These are phyloP conservation scores for Cephus nigrinus DNA, from an alignment of 2,888 invertebrate species.

Conservation along the genomic window DNA sequence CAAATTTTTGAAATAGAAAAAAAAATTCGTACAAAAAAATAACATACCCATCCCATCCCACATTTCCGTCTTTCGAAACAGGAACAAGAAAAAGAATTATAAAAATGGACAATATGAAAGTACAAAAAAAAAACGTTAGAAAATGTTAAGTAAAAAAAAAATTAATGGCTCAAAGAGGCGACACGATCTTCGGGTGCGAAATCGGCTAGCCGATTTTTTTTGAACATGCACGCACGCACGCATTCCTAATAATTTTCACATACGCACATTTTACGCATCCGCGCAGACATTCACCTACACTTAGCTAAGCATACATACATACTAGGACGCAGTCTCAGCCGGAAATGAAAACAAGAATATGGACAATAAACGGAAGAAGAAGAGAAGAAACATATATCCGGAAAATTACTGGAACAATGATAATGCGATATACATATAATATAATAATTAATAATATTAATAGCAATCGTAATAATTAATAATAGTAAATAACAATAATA, in stretches of 20 bases:
- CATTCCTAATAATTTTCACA: conserved; percentile 15
- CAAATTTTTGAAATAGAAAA: neutral
- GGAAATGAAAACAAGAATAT: neutral
- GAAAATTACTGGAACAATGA: conserved; percentile 54
- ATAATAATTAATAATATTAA: conserved; percentile 44
- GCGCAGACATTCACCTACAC: conserved; percentile 23
- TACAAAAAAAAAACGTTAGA: neutral
- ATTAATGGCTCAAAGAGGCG: conserved; percentile 12
- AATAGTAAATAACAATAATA: conserved; percentile 64
- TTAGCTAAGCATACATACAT: neutral
- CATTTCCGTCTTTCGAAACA: conserved; percentile 16
- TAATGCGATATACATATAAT: conserved; percentile 48
- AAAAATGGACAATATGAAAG: neutral
- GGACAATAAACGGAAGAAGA: neutral
- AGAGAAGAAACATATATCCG: conserved; percentile 4
- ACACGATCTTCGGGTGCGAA: neutral
- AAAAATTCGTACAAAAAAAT: neutral
- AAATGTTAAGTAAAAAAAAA: conserved; percentile 18
- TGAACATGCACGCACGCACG: conserved; percentile 15
- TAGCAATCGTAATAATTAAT: conserved; percentile 48
- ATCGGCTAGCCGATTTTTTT: neutral
- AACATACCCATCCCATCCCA: neutral
- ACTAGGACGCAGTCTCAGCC: neutral
- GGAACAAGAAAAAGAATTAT: conserved; percentile 24
- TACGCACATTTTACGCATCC: conserved; percentile 18